Evolutionary conservation across 2,888 invertebrate species (phyloP).

Genomic region (Silvanus unidentatus): DNA sequence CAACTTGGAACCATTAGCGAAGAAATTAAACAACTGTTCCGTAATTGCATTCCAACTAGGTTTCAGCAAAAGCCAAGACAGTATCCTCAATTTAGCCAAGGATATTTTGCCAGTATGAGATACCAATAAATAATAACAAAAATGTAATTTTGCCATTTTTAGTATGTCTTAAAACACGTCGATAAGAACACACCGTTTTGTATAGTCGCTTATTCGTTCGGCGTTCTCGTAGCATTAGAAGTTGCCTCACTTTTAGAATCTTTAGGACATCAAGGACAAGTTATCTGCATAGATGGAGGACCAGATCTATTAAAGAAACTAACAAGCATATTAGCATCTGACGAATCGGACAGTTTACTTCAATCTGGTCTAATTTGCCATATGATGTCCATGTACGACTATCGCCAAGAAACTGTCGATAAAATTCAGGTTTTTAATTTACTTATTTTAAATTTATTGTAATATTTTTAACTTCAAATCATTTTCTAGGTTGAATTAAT

Average conservation of each 20-base stretch:
- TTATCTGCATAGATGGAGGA: slow-evolving; percentile 76
- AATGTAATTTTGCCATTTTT: slow-evolving; percentile 25
- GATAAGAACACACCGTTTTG: slow-evolving; percentile 58
- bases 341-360: slow-evolving; percentile 48
- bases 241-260: slow-evolving; percentile 66
- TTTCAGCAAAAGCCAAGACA: too few relatives aligned
- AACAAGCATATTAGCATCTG: slow-evolving; percentile 41
- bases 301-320: slow-evolving; percentile 58
- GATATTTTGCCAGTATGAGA: background rate
- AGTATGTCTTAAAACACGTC: slow-evolving; percentile 54
- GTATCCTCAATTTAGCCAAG: too few relatives aligned
- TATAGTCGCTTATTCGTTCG: slow-evolving; percentile 85
- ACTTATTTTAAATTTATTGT: too few relatives aligned
- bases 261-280: slow-evolving; percentile 56
- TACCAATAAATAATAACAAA: background rate
- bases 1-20: too few relatives aligned
- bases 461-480: too few relatives aligned
- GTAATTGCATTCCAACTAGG: too few relatives aligned
- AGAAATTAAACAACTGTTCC: too few relatives aligned
- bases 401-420: too few relatives aligned
- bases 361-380: slow-evolving; percentile 48
- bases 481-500: too few relatives aligned
- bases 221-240: slow-evolving; percentile 71
- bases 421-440: too few relatives aligned
- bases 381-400: slow-evolving; percentile 23